phyloP scores from a whole-genome alignment of 2,797 vertebrate genomes.

The Dallia pectoralis region DNA sequence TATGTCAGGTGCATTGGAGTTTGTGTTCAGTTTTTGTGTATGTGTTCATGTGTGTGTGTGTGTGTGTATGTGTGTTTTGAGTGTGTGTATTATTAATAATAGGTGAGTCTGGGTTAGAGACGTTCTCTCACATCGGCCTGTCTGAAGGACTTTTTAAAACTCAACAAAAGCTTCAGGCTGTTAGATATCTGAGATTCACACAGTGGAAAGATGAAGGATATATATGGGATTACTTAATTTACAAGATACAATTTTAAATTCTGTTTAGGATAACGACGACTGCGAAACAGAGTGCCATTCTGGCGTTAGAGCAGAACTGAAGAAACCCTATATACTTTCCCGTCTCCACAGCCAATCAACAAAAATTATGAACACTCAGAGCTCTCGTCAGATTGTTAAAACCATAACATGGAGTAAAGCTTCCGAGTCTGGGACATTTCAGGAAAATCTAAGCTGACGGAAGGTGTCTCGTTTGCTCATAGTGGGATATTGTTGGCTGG shows the following conservation, averaged over 20 bases:
- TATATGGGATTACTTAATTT: neutral
- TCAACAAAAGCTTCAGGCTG: conserved; percentile 21
- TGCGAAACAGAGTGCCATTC: neutral
- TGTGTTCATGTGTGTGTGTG: too few relatives aligned
- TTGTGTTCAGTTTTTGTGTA: too few relatives aligned
- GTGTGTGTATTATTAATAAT: conserved; percentile 6
- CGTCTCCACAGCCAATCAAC: neutral
- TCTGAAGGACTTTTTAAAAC: conserved; percentile 57
- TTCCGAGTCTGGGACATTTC: neutral
- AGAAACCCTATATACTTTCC: too few relatives aligned
- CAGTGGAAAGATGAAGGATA: neutral
- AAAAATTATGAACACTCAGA: neutral
- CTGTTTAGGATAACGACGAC: neutral
- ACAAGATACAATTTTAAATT: neutral
- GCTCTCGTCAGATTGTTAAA: neutral
- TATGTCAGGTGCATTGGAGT: conserved; percentile 39
- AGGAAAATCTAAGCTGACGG: conserved; percentile 22
- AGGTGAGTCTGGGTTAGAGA: conserved; percentile 31
- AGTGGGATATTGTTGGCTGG: conserved; percentile 20
- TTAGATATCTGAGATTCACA: conserved; percentile 13
- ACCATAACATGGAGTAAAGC: too few relatives aligned
- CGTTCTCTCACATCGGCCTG: conserved; percentile 60
- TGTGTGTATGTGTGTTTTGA: too few relatives aligned
- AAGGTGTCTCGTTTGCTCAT: conserved; percentile 42
- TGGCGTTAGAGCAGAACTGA: too few relatives aligned